Percentiles rank a stretch among this genome's conserved stretches.
phyloP scores from a whole-genome alignment of 2,797 vertebrate genomes.

The Gastrophryne carolinensis region DNA sequence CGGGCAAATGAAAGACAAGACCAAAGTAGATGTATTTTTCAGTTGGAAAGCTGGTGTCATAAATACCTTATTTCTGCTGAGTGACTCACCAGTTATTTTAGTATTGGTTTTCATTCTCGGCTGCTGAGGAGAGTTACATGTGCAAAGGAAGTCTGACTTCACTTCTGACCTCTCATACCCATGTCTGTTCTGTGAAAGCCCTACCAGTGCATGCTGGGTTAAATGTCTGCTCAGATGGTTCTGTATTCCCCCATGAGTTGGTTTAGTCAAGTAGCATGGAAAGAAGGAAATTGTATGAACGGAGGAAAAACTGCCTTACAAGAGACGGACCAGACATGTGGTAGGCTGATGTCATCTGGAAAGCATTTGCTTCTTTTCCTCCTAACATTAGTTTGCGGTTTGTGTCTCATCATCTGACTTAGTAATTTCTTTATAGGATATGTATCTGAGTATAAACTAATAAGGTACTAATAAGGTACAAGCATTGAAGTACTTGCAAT shows the following conservation, averaged over 20 bases:
- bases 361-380: conserved; percentile 22
- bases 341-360: conserved; percentile 29
- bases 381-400: conserved; percentile 23
- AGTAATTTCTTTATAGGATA: conserved; percentile 10
- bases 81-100: conserved; percentile 40
- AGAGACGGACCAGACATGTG: conserved; percentile 32
- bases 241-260: conserved; percentile 9
- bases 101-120: conserved; percentile 13
- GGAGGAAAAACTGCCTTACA: conserved; percentile 35
- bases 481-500: no score
- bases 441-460: conserved; percentile 4
- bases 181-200: background rate
- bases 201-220: background rate
- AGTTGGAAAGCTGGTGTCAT: conserved; percentile 31
- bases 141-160: background rate
- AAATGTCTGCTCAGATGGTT: conserved; percentile 16
- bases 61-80: conserved; percentile 2
- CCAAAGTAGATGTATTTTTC: conserved; percentile 11
- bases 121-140: conserved; percentile 5
- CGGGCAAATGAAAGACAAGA: conserved; percentile 20
- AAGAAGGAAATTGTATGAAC: conserved; percentile 35
- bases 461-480: conserved; percentile 12
- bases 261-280: conserved; percentile 19
- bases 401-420: conserved; percentile 19
- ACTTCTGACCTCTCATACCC: conserved; percentile 3